Evolutionary conservation across 2,113 vertebrate genomes (phyloP), one percentile per base, ranked within the genome.

Genomic region (Sorex fumeus): DNA sequence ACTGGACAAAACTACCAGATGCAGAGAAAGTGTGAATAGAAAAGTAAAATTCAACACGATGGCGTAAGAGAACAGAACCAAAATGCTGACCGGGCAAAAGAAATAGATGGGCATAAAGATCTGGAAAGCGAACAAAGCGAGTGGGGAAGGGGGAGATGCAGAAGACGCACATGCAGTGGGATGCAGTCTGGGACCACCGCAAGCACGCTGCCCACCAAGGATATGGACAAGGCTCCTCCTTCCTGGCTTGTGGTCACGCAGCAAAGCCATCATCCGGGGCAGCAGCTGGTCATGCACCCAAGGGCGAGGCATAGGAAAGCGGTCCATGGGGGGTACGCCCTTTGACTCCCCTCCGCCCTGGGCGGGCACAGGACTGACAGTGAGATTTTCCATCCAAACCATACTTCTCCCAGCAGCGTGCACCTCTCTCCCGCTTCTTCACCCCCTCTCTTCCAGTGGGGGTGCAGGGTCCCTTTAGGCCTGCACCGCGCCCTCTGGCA

Each of bases 141-240:
- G 28, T 4, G 64, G 28, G 27, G 64, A 10, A 30, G 97, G 93
- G 97, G 98, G 98, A 98, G 98, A 98, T 97, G 98, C 98, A 98
- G 98, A 84, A 98, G 98, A 98, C 98, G 99, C 98, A 97, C 99
- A 99, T 99, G 99, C 99, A 98, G 98, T 99, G 96, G 98, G 98
- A 98, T 98, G 98, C 98, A 97, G 98, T 98, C 98, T 98, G 98
- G 76, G 66, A 77, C 98, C 97, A 98, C 98, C 97, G 97, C 98
- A 98, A 98, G 98, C 97, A 98, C 97, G 98, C 97, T 96, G 98
- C 96, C 98, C 97, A 97, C 95, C 97, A 97, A 98, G 97, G 97
- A 98, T 97, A 98, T 92, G 72, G 96, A 97, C 95, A 96, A 96
- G 96, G 97, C 96, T 98, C 98, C 97, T 98, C 98, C 97, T 98